Evolutionary conservation across 2,888 invertebrate species (phyloP), one percentile per base, ranked within the genome.

Genomic region (Acholoe squamosa): DNA sequence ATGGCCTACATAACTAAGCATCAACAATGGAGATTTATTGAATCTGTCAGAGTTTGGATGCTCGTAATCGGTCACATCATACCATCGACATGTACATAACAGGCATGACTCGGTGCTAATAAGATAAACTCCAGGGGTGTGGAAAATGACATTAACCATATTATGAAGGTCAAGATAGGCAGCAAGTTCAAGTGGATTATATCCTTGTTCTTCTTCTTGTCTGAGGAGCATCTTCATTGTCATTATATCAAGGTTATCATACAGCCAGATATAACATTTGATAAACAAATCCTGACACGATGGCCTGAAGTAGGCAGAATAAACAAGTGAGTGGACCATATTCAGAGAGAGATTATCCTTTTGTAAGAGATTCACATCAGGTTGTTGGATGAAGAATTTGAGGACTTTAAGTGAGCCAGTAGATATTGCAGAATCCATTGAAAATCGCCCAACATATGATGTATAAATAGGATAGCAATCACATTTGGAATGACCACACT

Each of bases 41-140:
- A n/a, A 28, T 71, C 71, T 71, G 28, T 28, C 16, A 3, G 71
- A 71, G 25, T 3, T 28, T 0, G 71, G 71, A 28, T 71, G 71
- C 31, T 25, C 71, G 16, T 71, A 71, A 28, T 71, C 71, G 25
- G 71, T 71, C 14, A 71, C 31, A 71, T 71, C 71, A 71, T 71
- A 71, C 71, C 71, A 71, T n/a, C 71, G 0, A 28, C 31, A 71
- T 28, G 71, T 14, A 14, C 71, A 71, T 5, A 71, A 14, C 0
- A 28, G 25, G 31, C 71, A 28, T n/a, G 28, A 28, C 3, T 71
- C 28, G 0, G 25, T 31, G 12, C 16, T 71, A 14, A 3, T 14
- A 0, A 71, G 25, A 28, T 71, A 71, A 28, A 71, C 31, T 3
- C 31, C 71, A 1, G 14, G 25, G 14, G 71, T 71, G 16, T 71